Evolutionary conservation across 1,140 invertebrate species (phyloP), one percentile per base, ranked within the genome.

Genomic region (Sinonovacula constricta): DNA sequence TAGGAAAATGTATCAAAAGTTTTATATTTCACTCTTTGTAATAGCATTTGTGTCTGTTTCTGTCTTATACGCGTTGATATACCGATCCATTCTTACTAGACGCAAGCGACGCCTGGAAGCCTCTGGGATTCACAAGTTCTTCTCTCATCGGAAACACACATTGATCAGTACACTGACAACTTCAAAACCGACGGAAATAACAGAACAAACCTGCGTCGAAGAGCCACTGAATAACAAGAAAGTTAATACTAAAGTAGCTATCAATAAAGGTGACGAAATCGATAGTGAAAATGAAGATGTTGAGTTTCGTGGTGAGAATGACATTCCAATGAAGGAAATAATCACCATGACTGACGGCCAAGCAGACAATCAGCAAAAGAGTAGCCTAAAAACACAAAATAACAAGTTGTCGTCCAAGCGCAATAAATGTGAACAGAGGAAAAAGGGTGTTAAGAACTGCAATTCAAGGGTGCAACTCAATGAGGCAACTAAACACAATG

Each of bases 31-130:
- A 0, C 75, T 88, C 10, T 89, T 86, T 66, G 66, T 88, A 1
- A 81, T 88, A 7, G 81, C 86, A 2, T 80, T 86, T 39, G 65
- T 87, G n/a, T 67, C 82, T 5, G 86, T 89, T 3, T 80, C 79
- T 30, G 81, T 87, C 49, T 79, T 89, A 30, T 89, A 89, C 67
- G 83, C 80, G n/a, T 66, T 89, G 1, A 86, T 89, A 56, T 86
- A 85, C 60, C 74, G 78, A 57, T 88, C 87, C 7, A 83, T 89
- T 14, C 72, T 84, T 22, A 28, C 72, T 45, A 45, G 87, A n/a
- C 57, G 87, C 24, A 66, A 72, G 3, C 53, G 53, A 39, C 60
- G 79, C 69, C 28, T 83, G 62, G 80, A 78, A 75, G 18, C 71
- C 56, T 33, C 79, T 62, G n/a, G 77, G 10, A 54, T 15, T 65